A percentile compares a stretch with the other conserved stretches of the same genome.
Evolutionary conservation across 2,888 invertebrate genomes (phyloP).

Genomic region (Stenodema calcarata): DNA sequence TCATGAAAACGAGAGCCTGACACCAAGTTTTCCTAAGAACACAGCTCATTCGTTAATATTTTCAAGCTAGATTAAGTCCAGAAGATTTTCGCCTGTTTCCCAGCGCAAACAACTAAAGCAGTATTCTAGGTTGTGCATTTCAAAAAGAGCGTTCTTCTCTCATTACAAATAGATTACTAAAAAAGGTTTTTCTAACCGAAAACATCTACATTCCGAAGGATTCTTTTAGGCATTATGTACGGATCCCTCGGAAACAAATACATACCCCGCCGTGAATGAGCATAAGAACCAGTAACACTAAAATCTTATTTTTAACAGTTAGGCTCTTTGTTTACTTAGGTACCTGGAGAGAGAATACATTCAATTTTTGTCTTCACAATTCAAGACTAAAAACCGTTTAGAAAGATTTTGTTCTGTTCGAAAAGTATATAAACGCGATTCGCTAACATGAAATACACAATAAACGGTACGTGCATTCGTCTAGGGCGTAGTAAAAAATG

Average conservation of each 20-base stretch:
- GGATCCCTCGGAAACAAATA: neutral
- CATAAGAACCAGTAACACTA: neutral
- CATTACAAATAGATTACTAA: neutral
- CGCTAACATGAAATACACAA: conserved; percentile 5
- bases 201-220: neutral
- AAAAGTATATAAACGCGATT: neutral
- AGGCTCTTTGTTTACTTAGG: neutral
- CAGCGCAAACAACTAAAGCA: conserved; percentile 14
- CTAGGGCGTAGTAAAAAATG: conserved; percentile 13
- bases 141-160: neutral
- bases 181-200: neutral
- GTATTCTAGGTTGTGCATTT: conserved; percentile 17
- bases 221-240: neutral
- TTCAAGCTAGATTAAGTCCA: neutral
- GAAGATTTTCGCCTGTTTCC: neutral
- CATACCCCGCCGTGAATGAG: neutral
- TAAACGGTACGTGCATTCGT: conserved; percentile 9
- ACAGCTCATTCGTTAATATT: neutral
- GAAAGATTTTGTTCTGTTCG: neutral
- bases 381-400: neutral
- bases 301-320: neutral
- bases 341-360: neutral
- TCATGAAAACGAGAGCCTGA: neutral
- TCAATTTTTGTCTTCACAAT: neutral
- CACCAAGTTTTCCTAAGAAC: neutral